Base-by-base conservation (phyloP, 2,888 invertebrate genomes). In the Hypercompe scribonia region DNA sequence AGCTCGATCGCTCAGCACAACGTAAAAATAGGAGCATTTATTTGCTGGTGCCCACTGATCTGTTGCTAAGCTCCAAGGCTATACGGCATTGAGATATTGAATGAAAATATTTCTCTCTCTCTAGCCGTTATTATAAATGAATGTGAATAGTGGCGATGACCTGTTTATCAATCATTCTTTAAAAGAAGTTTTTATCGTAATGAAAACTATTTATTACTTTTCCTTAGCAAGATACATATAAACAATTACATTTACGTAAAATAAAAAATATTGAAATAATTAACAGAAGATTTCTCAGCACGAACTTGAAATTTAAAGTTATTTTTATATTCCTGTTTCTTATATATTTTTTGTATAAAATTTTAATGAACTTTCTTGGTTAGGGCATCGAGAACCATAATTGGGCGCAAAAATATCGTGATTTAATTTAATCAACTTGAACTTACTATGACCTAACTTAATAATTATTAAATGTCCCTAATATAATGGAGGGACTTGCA, bases 21-120 rank as follows among this genome's bases (percentile, higher is more conserved):
- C 80, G 80, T 87, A 87, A 84, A 88, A 89, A 88, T 88, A 89
- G 86, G 66, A 80, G 74, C 73, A 80, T 87, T 86, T 88, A 87
- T 88, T 82, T 81, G 83, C 82, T 82, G 79, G 80, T 73, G 73
- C 73, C 73, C 80, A 78, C 78, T 74, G 80, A 79, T 84, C 84
- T 79, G 76, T 71, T 50, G 70, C 78, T 68, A 68, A 70, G 77
- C 81, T 78, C n/a, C 58, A 46, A 33, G 39, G 33, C 42, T n/a
- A 3, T 34, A 66, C 21, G 31, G 24, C 28, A 71, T 39, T 71
- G 42, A 67, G 21, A n/a, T 34, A 71, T 36, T 61, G n/a, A 67
- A 42, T 36, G 24, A 11, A 65, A 21, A 36, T 24, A 36, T 21
- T 34, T 65, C 34, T 33, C 34, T 28, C 21, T 24, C n/a, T 65